Base-by-base conservation (phyloP, 1,140 invertebrate species). In the Habropoda laboriosa region DNA sequence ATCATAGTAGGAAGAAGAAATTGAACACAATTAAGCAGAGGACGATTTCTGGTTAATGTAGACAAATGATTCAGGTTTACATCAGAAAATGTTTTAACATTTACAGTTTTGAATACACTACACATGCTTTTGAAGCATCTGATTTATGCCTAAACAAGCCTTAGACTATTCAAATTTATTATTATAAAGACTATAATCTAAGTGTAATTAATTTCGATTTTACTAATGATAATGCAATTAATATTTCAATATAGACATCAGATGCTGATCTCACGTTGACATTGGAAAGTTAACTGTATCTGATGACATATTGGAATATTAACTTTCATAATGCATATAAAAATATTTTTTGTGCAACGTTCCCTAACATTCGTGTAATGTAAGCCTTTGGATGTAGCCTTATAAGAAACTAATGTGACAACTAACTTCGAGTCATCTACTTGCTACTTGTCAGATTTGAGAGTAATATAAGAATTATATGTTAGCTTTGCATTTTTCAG, bases 211-310 rank as follows among this genome's bases (percentile, higher is more conserved):
- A 73, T 79, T 71, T 79, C 45, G 49, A 68, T 75, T 83, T 55
- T 71, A 74, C 42, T 70, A 74, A 76, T 74, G 40, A 47, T 21
- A 35, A 77, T 82, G 47, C 57, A 64, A 86, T 83, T 75, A 76
- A 86, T 82, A 79, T 87, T 87, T 87, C 78, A 79, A 83, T 87
- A 72, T 81, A 78, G 24, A 81, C 40, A 45, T 85, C 80, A 81
- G 86, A 84, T 76, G 86, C 81, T 79, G 86, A 87, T 87, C 86
- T 87, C 86, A 87, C 79, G 82, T 87, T 87, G 77, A 87, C 86
- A 73, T 27, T 57, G 45, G 57, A 58, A 78, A 86, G 86, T 87
- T 82, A 87, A 87, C 86, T 87, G 86, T 83, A 81, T 87, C 86
- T 71, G 66, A 83, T 86, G 77, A 83, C 77, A 60, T 80, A 74